Base-by-base conservation (phyloP, 2,888 invertebrate genomes). In the Germaria angustata region DNA sequence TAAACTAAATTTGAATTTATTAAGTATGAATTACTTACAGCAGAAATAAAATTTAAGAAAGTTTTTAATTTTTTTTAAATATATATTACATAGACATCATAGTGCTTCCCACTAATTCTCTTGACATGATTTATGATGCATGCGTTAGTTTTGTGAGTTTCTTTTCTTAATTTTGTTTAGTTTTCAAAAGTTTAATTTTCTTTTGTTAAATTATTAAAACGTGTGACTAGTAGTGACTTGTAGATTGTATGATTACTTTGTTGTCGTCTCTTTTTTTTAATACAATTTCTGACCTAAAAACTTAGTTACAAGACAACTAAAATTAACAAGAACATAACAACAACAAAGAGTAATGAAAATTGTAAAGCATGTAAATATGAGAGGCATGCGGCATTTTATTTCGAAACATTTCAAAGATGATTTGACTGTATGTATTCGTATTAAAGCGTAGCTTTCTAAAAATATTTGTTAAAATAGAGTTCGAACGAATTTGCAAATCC, bases 181-280 rank as follows among this genome's bases (percentile, higher is more conserved):
- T 49, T 44, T 44, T 41, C 32, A 44, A 44, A 44, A 51, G 7
- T 49, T 51, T 39, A 63, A 55, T 65, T 22, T 57, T 39, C 49
- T 57, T 76, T 68, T 76, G 76, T 68, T 76, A 59, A 51, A 8
- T 68, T 39, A 68, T 76, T 68, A 59, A 76, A 76, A 49, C 39
- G 49, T 51, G 49, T 68, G 57, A 66, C 65, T 65, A 55, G 46
- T 36, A 49, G 36, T 28, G 55, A 39, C 49, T 59, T 59, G 59
- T 41, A 59, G 61, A 73, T 76, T 39, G 49, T 28, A 15, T 76
- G 55, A 41, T 39, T 49, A 39, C 28, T 57, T 41, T 9, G n/a
- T 41, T n/a, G 17, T 2, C 17, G 15, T 59, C 0, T 55, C 32
- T 44, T 41, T 75, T 53, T 24, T 28, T 57, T 39, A 46, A 20